Evolutionary conservation across 2,888 invertebrate genomes (phyloP).

Genomic region (Habroteleia sp.): DNA sequence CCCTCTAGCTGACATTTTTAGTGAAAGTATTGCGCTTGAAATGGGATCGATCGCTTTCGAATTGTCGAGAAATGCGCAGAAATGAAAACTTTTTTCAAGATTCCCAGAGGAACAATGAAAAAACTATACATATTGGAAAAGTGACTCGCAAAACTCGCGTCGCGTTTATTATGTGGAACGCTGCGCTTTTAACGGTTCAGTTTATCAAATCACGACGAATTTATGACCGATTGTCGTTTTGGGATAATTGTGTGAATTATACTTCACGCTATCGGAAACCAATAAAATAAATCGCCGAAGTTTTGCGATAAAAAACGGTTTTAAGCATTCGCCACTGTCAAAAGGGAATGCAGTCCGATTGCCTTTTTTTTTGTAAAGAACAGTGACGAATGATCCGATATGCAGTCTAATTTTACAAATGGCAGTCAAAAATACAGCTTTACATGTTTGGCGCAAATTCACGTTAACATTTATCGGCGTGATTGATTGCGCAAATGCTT

Average conservation of each 20-base stretch:
- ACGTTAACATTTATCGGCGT: no score
- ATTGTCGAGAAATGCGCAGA: constrained; percentile 43
- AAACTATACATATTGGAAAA: constrained; percentile 16
- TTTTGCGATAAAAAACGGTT: constrained; percentile 5
- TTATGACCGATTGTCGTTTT: constrained; percentile 1
- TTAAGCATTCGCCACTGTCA: neutral
- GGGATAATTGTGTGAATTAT: constrained; percentile 19
- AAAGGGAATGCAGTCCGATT: neutral
- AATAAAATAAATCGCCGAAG: constrained; percentile 6
- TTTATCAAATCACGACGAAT: constrained; percentile 1
- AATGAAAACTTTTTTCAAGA: constrained; percentile 38
- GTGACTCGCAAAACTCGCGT: constrained; percentile 2
- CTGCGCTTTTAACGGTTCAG: constrained; percentile 11
- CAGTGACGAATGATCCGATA: no score
- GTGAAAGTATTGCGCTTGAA: constrained; percentile 39
- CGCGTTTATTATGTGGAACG: constrained; percentile 9
- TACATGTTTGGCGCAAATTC: no score
- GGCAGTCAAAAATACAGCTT: no score
- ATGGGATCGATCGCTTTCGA: constrained; percentile 51
- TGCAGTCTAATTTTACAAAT: no score
- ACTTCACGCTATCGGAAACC: constrained; percentile 1
- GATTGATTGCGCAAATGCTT: neutral
- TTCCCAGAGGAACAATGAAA: constrained; percentile 10
- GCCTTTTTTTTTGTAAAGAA: no score
- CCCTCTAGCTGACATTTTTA: constrained; percentile 24